Conservation (phyloP, 2,113 vertebrate genomes). For the Cyanistes caeruleus region DNA sequence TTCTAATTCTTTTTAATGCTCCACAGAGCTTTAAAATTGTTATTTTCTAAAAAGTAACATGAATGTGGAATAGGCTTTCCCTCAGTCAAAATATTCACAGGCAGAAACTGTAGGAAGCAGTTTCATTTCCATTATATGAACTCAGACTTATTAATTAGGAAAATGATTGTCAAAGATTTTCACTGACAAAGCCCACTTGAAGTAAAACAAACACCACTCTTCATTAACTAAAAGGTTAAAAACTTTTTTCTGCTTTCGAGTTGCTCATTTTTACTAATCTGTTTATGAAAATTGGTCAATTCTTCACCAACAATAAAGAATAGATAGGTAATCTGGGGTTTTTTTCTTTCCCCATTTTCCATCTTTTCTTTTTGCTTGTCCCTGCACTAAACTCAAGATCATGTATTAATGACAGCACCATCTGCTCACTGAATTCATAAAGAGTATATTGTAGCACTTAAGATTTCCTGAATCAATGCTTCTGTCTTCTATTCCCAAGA, state of each 20-base stretch:
- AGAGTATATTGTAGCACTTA: background rate
- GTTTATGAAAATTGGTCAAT: background rate
- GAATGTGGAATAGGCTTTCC: background rate
- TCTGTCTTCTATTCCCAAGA: background rate
- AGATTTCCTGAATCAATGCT: background rate
- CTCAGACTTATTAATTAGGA: background rate
- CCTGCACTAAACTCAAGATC: background rate
- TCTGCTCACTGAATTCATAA: background rate
- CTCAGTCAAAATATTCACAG: background rate
- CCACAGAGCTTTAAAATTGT: background rate
- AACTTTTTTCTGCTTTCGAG: background rate
- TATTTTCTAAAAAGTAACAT: background rate
- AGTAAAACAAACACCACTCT: background rate
- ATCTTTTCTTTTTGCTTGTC: background rate
- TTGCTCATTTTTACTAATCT: background rate
- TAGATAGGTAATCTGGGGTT: accelerated
- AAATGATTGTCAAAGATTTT: background rate
- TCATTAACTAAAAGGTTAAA: background rate
- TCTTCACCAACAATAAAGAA: background rate
- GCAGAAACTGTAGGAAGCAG: background rate
- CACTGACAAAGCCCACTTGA: background rate
- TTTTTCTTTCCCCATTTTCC: background rate
- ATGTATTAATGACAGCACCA: background rate
- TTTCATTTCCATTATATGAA: background rate
- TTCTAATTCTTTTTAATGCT: background rate